Evolutionary conservation across 2,888 invertebrate species (phyloP), one percentile per base, ranked within the genome.

Genomic region (Automeris io): DNA sequence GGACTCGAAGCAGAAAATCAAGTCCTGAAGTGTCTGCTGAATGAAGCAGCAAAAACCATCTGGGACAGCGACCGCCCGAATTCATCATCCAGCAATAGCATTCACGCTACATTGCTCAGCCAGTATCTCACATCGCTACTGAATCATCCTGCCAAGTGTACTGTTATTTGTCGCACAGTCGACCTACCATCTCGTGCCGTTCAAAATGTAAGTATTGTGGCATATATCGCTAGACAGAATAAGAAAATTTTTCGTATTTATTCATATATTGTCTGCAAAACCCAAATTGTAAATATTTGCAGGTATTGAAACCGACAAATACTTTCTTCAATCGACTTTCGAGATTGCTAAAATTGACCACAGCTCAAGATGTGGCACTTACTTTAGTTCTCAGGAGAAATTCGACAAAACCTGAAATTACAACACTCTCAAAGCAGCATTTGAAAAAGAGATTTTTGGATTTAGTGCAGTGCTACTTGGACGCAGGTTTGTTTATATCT

Each of bases 1-100:
- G 97, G 97, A 87, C 91, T 95, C 89, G 97, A 97, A 92, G 97
- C 97, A 88, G 97, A 97, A 90, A 93, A 96, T 89, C 96, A 97
- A 90, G 92, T 96, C 83, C 92, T 97, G 90, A 95, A 95, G 90
- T 95, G 95, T 88, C 91, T 98, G 80, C 94, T 97, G 86, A 94
- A 73, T 46, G 85, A 86, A 55, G 81, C 96, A 66, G 91, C 92
- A 66, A 92, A 96, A 74, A 93, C 96, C 79, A 94, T 95, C 48
- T 88, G 78, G 83, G 87, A 81, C 67, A 89, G 61, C 72, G 89
- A 85, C 85, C 90, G 89, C 54, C 88, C 90, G 47, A 89, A 90
- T 46, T 87, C 65, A 89, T 94, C 90, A 88, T 91, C 70, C 91
- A 95, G 81, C 89, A 93, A 69, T 83, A 96, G 70, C 90, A 91